Evolutionary conservation across 2,113 vertebrate genomes (phyloP).

Genomic region (Melanerpes aurifrons): DNA sequence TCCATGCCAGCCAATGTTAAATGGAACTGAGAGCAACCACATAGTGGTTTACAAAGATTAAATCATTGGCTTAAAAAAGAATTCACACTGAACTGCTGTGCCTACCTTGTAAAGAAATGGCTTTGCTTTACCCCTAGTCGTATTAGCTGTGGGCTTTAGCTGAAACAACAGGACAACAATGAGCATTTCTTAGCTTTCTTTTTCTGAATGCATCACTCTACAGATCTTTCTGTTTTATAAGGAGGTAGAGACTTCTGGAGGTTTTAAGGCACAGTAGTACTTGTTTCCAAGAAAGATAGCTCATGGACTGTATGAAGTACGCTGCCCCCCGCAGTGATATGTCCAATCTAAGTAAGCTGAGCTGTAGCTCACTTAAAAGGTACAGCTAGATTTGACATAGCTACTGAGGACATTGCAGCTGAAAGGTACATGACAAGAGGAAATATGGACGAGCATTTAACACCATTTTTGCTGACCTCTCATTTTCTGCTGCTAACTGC

Average conservation of each 20-base stretch:
- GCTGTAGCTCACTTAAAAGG: background rate
- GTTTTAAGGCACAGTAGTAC: background rate
- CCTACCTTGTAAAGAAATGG: background rate
- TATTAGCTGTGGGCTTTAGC: background rate
- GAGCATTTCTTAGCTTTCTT: background rate
- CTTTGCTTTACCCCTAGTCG: background rate
- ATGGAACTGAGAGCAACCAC: background rate
- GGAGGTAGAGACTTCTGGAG: background rate
- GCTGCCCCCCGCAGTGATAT: background rate
- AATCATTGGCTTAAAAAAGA: conserved; percentile 1
- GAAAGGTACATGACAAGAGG: background rate
- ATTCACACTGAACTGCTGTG: background rate
- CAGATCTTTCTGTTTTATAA: background rate
- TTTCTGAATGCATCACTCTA: background rate
- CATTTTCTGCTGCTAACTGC: background rate
- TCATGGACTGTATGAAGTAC: background rate
- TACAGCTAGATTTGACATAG: background rate
- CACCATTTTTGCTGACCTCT: background rate
- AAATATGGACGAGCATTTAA: background rate
- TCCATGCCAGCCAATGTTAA: background rate
- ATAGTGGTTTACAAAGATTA: background rate
- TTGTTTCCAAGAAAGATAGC: background rate
- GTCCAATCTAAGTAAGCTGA: background rate
- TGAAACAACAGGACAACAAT: background rate
- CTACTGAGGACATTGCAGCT: background rate